Evolutionary conservation across 2,797 vertebrate species (phyloP).

Genomic region (Pithecia hirsuta): DNA sequence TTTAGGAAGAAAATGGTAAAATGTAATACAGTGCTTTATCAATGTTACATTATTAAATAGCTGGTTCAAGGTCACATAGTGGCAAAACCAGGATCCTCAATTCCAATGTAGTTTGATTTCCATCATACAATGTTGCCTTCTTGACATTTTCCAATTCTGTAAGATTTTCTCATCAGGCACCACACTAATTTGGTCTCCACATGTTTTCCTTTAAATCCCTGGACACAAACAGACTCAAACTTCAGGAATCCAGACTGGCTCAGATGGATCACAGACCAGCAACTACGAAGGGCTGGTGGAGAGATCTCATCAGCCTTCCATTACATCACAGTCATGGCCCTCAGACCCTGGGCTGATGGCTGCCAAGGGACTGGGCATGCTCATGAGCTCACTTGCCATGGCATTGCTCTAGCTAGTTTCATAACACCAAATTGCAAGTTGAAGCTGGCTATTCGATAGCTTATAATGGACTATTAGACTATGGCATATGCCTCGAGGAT

Average conservation of each 20-base stretch:
- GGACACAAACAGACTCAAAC: conserved; percentile 8
- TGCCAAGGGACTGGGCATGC: neutral
- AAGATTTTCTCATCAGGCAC: conserved; percentile 25
- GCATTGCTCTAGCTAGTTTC: neutral
- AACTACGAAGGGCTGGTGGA: neutral
- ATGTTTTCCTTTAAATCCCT: conserved; percentile 18
- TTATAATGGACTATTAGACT: neutral
- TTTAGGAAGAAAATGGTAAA: neutral
- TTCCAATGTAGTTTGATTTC: neutral
- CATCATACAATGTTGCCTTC: neutral
- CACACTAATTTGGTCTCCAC: conserved; percentile 26
- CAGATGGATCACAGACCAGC: neutral
- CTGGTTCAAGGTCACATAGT: neutral
- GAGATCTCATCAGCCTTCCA: neutral
- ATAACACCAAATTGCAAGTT: neutral
- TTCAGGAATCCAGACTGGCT: neutral
- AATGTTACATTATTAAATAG: neutral
- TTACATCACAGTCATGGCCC: neutral
- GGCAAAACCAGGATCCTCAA: neutral
- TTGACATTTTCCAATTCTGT: neutral
- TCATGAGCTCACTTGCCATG: neutral
- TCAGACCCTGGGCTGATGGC: neutral
- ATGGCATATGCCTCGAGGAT: neutral
- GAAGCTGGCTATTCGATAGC: neutral
- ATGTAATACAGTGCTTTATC: neutral